Evolutionary conservation across 37 sponge, comb jelly and placozoan species (phyloP).

Genomic region (Lycopodina hypogea): DNA sequence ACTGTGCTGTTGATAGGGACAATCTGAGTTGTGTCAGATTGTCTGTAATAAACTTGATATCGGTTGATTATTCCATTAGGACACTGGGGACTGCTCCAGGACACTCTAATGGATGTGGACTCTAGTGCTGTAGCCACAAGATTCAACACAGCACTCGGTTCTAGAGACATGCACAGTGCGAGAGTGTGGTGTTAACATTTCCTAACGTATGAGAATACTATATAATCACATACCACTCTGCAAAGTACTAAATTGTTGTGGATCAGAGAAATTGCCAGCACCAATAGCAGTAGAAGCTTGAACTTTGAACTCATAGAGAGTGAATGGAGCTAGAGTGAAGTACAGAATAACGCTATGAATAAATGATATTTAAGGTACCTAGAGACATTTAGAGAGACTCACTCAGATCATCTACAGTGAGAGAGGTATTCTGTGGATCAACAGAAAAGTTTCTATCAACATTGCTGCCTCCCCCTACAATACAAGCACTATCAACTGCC

Average conservation of each 20-base stretch:
- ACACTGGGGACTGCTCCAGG: slow-evolving; percentile 30
- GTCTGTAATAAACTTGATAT: slow-evolving; percentile 29
- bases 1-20: not conserved
- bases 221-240: slow-evolving; percentile 17
- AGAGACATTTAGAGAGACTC: not conserved
- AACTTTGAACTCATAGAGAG: slow-evolving; percentile 31
- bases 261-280: slow-evolving; percentile 17
- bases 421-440: slow-evolving; percentile 7
- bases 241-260: slow-evolving; percentile 18
- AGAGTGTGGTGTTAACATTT: not conserved
- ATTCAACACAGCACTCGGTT: slow-evolving; percentile 15
- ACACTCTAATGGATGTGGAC: slow-evolving; percentile 5
- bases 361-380: not conserved
- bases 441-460: slow-evolving; percentile 22
- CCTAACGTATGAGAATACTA: not conserved
- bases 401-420: slow-evolving; percentile 21
- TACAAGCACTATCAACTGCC: slow-evolving; percentile 4
- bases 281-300: slow-evolving; percentile 24
- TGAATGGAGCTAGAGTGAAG: slow-evolving; percentile 37
- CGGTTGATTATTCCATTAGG: slow-evolving; percentile 36
- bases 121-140: slow-evolving; percentile 5
- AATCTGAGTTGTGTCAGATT: not conserved
- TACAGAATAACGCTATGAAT: not conserved
- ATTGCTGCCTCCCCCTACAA: slow-evolving; percentile 17
- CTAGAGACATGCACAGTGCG: slow-evolving; percentile 30